phyloP scores from a whole-genome alignment of 2,113 vertebrate species.

The Mesembrinibis cayennensis region DNA sequence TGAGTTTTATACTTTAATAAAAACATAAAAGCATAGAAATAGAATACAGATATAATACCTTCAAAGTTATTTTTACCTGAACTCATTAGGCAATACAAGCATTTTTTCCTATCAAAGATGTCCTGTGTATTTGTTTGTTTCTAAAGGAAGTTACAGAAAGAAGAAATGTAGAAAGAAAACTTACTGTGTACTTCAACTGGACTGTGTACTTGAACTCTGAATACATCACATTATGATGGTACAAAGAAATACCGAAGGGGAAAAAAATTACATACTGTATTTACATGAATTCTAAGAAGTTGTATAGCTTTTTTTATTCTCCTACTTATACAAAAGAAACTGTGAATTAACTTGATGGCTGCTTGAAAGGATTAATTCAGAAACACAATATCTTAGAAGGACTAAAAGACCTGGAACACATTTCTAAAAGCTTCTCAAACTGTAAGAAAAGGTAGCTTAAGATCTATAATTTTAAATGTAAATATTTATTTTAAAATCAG shows the following conservation, averaged over 20 bases:
- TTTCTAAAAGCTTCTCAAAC: background rate
- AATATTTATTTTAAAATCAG: slow-evolving; percentile 3
- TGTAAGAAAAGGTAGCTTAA: background rate
- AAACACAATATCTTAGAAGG: background rate
- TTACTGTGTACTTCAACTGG: background rate
- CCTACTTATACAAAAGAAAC: background rate
- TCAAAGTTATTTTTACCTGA: background rate
- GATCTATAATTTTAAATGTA: background rate
- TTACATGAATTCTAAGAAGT: background rate
- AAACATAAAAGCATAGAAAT: background rate
- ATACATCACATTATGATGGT: background rate
- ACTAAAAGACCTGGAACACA: background rate
- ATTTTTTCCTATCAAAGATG: background rate
- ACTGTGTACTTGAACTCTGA: background rate
- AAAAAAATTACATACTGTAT: background rate
- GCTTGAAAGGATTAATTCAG: slow-evolving; percentile 9
- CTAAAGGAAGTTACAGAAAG: background rate
- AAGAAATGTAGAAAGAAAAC: background rate
- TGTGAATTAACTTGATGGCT: background rate
- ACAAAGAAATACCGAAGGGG: background rate
- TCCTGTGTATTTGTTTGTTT: background rate
- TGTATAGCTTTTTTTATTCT: background rate
- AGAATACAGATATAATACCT: background rate
- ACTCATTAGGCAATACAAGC: background rate
- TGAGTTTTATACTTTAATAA: background rate